Conservation (phyloP, 2,797 vertebrate species). For the Spea hammondii region DNA sequence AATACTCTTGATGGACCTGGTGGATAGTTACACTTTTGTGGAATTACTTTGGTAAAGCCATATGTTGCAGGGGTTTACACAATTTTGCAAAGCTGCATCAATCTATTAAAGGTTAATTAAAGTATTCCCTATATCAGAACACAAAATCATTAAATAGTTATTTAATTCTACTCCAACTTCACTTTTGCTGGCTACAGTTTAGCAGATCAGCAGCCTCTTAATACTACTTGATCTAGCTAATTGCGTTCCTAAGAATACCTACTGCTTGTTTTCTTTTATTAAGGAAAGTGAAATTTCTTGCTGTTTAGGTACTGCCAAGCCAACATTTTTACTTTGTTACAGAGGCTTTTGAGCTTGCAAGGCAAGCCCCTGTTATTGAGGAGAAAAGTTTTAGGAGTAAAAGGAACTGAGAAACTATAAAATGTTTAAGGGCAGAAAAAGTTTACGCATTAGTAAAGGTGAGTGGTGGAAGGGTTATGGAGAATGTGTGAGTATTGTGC, state of each 20-base stretch:
- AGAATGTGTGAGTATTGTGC: no score
- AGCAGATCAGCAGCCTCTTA: constrained; percentile 29
- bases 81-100: constrained; percentile 28
- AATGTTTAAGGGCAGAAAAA: no score
- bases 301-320: not conserved
- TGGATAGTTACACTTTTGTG: not conserved
- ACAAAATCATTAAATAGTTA: constrained; percentile 40
- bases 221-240: constrained; percentile 26
- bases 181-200: constrained; percentile 37
- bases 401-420: no score
- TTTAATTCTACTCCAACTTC: constrained; percentile 26
- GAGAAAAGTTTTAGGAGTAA: no score
- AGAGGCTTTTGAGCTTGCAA: no score
- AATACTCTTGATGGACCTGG: no score
- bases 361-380: no score
- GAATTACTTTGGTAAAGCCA: not conserved
- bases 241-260: constrained; percentile 7
- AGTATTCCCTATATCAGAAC: constrained; percentile 10
- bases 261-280: not conserved
- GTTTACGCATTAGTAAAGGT: no score
- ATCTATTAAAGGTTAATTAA: constrained; percentile 40
- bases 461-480: no score
- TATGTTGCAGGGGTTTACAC: not conserved
- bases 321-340: no score
- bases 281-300: not conserved